Evolutionary conservation across 2,888 invertebrate species (phyloP), one percentile per base, ranked within the genome.

Genomic region (Thymelicus acteon): DNA sequence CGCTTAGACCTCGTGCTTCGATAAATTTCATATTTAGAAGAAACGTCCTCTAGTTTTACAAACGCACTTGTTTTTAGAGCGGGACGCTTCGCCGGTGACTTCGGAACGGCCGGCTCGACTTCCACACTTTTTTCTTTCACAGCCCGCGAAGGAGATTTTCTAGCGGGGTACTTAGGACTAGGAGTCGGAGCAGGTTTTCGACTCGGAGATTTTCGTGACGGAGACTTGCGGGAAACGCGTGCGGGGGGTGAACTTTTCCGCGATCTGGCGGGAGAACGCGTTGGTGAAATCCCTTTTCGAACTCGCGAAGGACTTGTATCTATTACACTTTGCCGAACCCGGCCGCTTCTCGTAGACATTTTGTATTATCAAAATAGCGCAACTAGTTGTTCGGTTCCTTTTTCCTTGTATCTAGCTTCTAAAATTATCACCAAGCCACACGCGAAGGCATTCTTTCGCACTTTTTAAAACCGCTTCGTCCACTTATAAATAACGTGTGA

Each of bases 151-250:
- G 93, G 93, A 0, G 92, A 93, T 75, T 93, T 94, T 64, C 93
- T 86, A 31, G 91, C 87, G 24, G 92, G 91, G 8, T 91, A 93
- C 75, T 92, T 93, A 71, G 91, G 87, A 13, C 89, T 84, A 40
- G 92, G 83, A 78, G 92, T 93, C 72, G 91, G 86, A 12, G 89
- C 85, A 44, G 92, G 82, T 78, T 93, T 93, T 72, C 92, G 87
- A 73, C 89, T 88, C 4, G 94, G 94, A 10, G 94, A 94, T 72
- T 94, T 95, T 61, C 94, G 90, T 19, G 89, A 85, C 48, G 92
- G 84, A 8, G 88, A 82, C 60, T 77, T 78, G 54, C 73, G 75
- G 63, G 74, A 63, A 37, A 70, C 75, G 44, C 88, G 87, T 72
- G 85, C 86, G 74, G 84, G 80, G 71, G 90, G 86, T 47, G 92